Percentiles rank a stretch among this genome's conserved stretches.
These are phyloP conservation scores for Morone chrysops DNA, from an alignment of 2,113 vertebrate species.

Conservation along the genomic window DNA sequence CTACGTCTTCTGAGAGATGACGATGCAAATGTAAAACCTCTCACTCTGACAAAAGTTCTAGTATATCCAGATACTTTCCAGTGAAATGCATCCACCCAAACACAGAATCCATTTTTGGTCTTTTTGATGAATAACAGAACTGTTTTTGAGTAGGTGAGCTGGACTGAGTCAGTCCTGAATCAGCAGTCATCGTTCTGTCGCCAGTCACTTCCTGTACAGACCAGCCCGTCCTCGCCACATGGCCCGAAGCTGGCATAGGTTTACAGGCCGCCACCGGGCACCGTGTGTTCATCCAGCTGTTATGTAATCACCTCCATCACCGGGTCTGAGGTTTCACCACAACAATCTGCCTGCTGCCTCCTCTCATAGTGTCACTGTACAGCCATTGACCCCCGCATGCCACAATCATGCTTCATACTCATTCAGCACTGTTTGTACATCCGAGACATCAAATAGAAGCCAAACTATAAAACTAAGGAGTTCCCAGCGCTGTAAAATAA, in stretches of 20 bases:
- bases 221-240: constrained; percentile 40
- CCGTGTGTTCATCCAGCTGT: constrained; percentile 41
- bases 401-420: neutral
- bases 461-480: no score
- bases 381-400: no score
- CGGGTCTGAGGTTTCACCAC: constrained; percentile 8
- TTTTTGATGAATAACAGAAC: no score
- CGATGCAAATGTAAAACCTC: neutral
- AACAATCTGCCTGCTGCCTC: constrained; percentile 25
- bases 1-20: neutral
- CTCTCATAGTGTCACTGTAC: neutral
- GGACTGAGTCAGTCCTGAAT: constrained; percentile 36
- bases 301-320: constrained; percentile 21
- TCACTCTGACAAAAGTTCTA: neutral
- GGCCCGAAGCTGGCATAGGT: constrained; percentile 52
- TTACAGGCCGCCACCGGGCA: constrained; percentile 11
- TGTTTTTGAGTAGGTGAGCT: neutral
- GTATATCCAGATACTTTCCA: no score
- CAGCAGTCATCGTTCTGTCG: constrained; percentile 38
- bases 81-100: no score
- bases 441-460: no score
- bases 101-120: no score
- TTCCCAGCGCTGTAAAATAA: no score
- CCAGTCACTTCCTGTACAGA: constrained; percentile 46
- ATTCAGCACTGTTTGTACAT: no score